Evolutionary conservation across 2,888 invertebrate species (phyloP).

Genomic region (Zeuzera pyrina): DNA sequence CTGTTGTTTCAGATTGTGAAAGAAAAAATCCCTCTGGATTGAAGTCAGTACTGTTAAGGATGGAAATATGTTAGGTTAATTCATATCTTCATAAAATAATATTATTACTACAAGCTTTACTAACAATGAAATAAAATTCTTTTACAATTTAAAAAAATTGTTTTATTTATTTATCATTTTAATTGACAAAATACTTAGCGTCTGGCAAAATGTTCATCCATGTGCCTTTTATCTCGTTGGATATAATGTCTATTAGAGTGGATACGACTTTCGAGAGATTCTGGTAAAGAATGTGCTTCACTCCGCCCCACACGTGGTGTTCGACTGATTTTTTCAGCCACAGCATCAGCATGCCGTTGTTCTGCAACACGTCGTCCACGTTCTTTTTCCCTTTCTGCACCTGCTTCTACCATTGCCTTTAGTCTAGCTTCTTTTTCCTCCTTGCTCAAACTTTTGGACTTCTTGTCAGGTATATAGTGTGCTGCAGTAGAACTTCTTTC

Average conservation of each 20-base stretch:
- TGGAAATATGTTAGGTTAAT: background rate
- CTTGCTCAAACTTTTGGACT: slow-evolving; percentile 29
- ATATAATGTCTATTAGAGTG: slow-evolving; percentile 92
- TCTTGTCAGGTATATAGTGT: too few species aligned
- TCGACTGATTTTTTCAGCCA: slow-evolving; percentile 72
- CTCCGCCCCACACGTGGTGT: slow-evolving; percentile 74
- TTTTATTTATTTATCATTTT: background rate
- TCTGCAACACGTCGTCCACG: slow-evolving; percentile 52
- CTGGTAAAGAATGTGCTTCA: slow-evolving; percentile 72
- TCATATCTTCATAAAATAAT: background rate
- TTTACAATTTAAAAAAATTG: background rate
- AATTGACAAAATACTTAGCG: slow-evolving; percentile 43
- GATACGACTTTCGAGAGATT: slow-evolving; percentile 86
- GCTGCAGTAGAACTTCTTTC: too few species aligned
- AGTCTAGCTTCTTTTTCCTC: slow-evolving; percentile 76
- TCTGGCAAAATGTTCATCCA: slow-evolving; percentile 88
- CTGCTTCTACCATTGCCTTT: slow-evolving; percentile 76
- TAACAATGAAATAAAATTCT: background rate
- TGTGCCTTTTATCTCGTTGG: slow-evolving; percentile 83
- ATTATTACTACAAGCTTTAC: background rate
- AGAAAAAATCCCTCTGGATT: slow-evolving; percentile 82
- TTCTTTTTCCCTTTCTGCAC: slow-evolving; percentile 62
- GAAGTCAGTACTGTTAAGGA: slow-evolving; percentile 22
- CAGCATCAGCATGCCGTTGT: slow-evolving; percentile 46
- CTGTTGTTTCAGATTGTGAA: slow-evolving; percentile 77